Percentiles rank a stretch among this genome's conserved stretches.
phyloP scores from a whole-genome alignment of 2,888 invertebrate species.

The Catotricha subobsoleta region DNA sequence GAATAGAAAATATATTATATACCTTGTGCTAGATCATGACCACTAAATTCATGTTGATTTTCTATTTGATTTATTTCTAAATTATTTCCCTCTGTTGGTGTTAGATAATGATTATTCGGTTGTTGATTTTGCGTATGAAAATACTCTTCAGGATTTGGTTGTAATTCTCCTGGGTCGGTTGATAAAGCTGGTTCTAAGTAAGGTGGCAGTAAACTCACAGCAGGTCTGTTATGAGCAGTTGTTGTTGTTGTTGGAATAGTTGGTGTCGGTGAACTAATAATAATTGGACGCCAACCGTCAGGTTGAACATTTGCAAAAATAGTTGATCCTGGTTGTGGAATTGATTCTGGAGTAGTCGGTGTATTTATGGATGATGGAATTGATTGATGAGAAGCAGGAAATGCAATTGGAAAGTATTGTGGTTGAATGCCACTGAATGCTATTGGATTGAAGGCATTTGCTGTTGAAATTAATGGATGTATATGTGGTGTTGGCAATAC shows the following conservation, averaged over 20 bases:
- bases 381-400: neutral
- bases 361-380: neutral
- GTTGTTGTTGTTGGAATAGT: neutral
- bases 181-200: neutral
- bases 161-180: neutral
- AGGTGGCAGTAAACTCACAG: neutral
- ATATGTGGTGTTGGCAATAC: neutral
- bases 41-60: neutral
- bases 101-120: neutral
- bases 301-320: neutral
- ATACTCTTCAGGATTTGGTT: neutral
- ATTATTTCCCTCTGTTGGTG: too few relatives aligned
- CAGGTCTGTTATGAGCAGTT: neutral
- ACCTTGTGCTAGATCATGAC: neutral
- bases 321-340: neutral
- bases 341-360: neutral
- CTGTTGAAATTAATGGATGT: neutral
- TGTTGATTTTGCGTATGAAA: neutral
- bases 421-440: neutral
- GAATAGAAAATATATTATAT: too few relatives aligned
- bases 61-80: neutral
- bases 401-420: neutral
- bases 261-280: neutral
- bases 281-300: neutral
- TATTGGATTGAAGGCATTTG: neutral